Base-by-base conservation (phyloP, 2,888 invertebrate species). In the Julus scanicus region DNA sequence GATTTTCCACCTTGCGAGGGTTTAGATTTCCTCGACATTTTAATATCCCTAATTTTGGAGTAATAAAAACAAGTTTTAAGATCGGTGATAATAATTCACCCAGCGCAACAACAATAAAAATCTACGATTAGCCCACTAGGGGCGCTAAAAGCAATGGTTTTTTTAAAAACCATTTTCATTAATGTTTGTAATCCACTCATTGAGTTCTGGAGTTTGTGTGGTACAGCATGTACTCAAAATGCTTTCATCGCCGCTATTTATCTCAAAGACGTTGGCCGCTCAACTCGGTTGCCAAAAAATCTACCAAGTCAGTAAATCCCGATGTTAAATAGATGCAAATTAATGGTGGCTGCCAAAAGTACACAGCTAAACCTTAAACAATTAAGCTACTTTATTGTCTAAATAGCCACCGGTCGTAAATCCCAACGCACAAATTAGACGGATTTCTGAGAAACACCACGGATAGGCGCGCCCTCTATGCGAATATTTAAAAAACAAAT, bases 31-130 rank as follows among this genome's bases (percentile, higher is more conserved):
- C 63, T 63, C n/a, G 63, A 63, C n/a, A n/a, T 63, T 63, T 63
- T 63, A 63, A 63, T 63, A 63, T 63, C 17, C 63, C 63, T 63
- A 63, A 63, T 63, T n/a, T 63, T n/a, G n/a, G 63, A 63, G 63
- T 63, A 63, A 63, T 63, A 63, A 63, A 53, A 63, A 63, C 63
- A 63, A 63, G 63, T 63, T 63, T 63, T 63, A 63, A 63, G 63
- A 63, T n/a, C 63, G n/a, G 63, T 63, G 63, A 63, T 63, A 63
- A 63, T 17, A n/a, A 63, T 63, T 17, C 63, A n/a, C 63, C 63
- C n/a, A 5, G 6, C n/a, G 17, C 17, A 63, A 63, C 63, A n/a
- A 63, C 17, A 63, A 63, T 8, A 63, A 63, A 63, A 53, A 53
- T 53, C 17, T 11, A 8, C 53, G 53, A 53, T 53, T 53, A 53